These are phyloP conservation scores for Sceliomorpha sp. DNA, from an alignment of 2,888 invertebrate genomes.

Conservation along the genomic window DNA sequence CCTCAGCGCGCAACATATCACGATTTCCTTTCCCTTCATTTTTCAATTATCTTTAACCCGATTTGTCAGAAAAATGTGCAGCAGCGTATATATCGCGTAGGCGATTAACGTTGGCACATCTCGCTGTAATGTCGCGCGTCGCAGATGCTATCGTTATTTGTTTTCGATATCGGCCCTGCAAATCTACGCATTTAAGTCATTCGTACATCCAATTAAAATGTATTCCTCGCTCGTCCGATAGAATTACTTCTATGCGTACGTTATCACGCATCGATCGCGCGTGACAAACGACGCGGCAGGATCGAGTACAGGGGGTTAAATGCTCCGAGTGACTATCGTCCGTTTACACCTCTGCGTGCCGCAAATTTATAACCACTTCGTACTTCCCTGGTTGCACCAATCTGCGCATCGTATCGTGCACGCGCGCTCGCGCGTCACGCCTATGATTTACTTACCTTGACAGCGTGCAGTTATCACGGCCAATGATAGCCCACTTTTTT, in stretches of 20 bases:
- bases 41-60: conserved; percentile 47
- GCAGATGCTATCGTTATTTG: conserved; percentile 51
- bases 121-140: conserved; percentile 51
- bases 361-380: conserved; percentile 67
- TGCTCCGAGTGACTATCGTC: conserved; percentile 59
- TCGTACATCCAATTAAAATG: conserved; percentile 56
- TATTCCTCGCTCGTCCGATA: conserved; percentile 53
- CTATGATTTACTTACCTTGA: conserved; percentile 59
- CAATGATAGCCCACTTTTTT: conserved; percentile 33
- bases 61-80: conserved; percentile 47
- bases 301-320: conserved; percentile 58
- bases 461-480: conserved; percentile 28
- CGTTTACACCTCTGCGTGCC: conserved; percentile 63
- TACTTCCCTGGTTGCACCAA: conserved; percentile 49
- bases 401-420: conserved; percentile 52
- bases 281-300: conserved; percentile 57
- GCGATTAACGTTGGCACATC: conserved; percentile 51
- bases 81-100: conserved; percentile 42
- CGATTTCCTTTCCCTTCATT: conserved; percentile 49
- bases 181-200: conserved; percentile 54
- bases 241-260: conserved; percentile 57
- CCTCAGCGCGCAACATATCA: conserved; percentile 19
- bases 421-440: conserved; percentile 47
- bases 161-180: conserved; percentile 53
- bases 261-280: conserved; percentile 57